Conservation (phyloP, 2,888 invertebrate species). For the Drosophila kanekoi region DNA sequence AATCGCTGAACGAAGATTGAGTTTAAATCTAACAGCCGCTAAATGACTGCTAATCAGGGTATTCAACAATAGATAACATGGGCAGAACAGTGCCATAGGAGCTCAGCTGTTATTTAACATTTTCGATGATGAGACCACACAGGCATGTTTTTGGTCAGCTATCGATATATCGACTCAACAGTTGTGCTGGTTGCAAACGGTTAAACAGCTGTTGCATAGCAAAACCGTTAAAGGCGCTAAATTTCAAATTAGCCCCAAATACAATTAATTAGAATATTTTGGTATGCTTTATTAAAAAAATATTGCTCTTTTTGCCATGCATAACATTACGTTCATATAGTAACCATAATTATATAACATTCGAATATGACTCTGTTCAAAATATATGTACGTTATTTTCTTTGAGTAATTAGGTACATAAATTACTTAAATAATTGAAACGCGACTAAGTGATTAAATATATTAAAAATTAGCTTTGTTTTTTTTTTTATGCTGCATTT, state of each 20-base stretch:
- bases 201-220: neutral
- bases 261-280: conserved; percentile 20
- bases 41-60: neutral
- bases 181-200: neutral
- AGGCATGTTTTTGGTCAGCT: neutral
- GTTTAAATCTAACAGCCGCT: conserved; percentile 22
- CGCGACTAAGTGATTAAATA: conserved; percentile 40
- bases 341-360: conserved; percentile 66
- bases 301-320: conserved; percentile 74
- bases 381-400: conserved; percentile 32
- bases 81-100: neutral
- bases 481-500: conserved; percentile 24
- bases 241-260: neutral
- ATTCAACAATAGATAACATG: neutral
- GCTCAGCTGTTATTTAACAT: neutral
- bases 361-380: conserved; percentile 56
- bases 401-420: conserved; percentile 36
- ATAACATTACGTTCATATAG: conserved; percentile 69
- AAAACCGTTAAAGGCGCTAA: neutral
- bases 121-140: neutral
- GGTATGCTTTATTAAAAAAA: conserved; percentile 75
- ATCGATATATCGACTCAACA: conserved; percentile 16
- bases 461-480: conserved; percentile 45
- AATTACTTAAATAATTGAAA: conserved; percentile 44
- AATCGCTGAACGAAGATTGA: neutral